Conservation (phyloP, 2,113 vertebrate species). For the Tragelaphus buxtoni region DNA sequence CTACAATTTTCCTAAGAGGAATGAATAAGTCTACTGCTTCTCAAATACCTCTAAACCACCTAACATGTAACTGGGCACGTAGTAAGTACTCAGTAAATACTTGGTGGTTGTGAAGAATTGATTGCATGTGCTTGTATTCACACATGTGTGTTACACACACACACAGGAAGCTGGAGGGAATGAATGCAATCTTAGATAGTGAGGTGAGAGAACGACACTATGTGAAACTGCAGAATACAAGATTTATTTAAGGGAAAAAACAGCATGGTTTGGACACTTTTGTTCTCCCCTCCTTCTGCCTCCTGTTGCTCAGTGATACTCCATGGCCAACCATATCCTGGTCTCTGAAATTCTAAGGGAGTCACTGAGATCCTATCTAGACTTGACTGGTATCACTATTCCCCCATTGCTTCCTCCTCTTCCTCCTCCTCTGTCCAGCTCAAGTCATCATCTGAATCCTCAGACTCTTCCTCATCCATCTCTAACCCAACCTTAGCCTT, state of each 20-base stretch:
- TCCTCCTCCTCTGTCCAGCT: slow-evolving; percentile 84
- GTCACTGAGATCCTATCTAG: background rate
- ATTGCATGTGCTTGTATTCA: slow-evolving; percentile 39
- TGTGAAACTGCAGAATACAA: slow-evolving; percentile 56
- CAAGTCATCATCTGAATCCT: slow-evolving; percentile 81
- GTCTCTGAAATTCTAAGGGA: slow-evolving; percentile 15
- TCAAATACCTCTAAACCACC: background rate
- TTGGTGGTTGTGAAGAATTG: background rate
- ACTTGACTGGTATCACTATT: slow-evolving; percentile 17
- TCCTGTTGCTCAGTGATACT: slow-evolving; percentile 27
- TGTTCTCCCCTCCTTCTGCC: slow-evolving; percentile 40
- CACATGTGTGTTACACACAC: background rate
- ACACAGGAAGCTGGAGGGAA: background rate
- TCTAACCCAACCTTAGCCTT: slow-evolving; percentile 28
- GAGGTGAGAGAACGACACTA: slow-evolving; percentile 64
- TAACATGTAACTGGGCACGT: background rate
- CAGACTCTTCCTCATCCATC: slow-evolving; percentile 44
- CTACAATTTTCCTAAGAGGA: background rate
- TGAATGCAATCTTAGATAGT: background rate
- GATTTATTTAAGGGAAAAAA: slow-evolving; percentile 59
- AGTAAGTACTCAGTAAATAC: background rate
- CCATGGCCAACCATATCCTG: slow-evolving; percentile 20
- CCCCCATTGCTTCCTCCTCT: slow-evolving; percentile 52
- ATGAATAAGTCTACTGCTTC: slow-evolving; percentile 6
- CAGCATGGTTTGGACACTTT: slow-evolving; percentile 34